Conservation (phyloP, 2,797 vertebrate species). For the Caiman crocodilus region DNA sequence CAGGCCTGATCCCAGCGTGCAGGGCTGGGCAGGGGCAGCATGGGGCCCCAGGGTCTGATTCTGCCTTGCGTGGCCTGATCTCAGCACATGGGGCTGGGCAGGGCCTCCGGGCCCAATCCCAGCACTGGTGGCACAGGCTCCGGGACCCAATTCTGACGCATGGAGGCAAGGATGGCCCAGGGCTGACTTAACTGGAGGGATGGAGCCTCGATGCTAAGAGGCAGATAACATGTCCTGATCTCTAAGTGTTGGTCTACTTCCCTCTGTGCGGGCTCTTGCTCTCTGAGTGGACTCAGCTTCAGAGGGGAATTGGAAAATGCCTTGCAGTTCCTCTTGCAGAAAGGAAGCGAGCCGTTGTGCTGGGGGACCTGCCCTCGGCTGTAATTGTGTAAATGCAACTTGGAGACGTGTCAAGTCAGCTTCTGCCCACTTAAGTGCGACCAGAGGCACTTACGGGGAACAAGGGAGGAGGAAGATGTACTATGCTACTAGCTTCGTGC, state of each 20-base stretch:
- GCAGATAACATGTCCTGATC: not conserved
- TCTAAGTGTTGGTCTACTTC: not conserved
- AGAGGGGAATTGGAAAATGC: constrained; percentile 23
- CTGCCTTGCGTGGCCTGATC: too few species aligned
- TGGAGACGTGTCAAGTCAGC: constrained; percentile 32
- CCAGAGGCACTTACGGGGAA: constrained; percentile 11
- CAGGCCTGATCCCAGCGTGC: too few species aligned
- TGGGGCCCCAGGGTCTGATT: fast-evolving
- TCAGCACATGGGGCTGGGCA: too few species aligned
- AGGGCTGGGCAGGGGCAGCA: not conserved
- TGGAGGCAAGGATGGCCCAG: not conserved
- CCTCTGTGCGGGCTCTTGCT: not conserved
- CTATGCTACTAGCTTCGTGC: not conserved
- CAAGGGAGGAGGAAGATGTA: not conserved
- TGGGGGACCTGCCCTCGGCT: constrained; percentile 15
- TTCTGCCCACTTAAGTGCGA: not conserved
- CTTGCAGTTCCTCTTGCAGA: constrained; percentile 27
- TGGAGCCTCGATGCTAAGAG: not conserved
- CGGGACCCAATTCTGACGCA: not conserved
- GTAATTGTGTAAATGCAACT: not conserved
- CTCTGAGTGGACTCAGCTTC: not conserved
- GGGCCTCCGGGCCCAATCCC: too few species aligned
- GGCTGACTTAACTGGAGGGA: not conserved
- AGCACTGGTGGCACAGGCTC: too few species aligned
- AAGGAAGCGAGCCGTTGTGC: constrained; percentile 38